Conservation (phyloP, 92 coral and sea anemone species). For the Parazoanthus swiftii region DNA sequence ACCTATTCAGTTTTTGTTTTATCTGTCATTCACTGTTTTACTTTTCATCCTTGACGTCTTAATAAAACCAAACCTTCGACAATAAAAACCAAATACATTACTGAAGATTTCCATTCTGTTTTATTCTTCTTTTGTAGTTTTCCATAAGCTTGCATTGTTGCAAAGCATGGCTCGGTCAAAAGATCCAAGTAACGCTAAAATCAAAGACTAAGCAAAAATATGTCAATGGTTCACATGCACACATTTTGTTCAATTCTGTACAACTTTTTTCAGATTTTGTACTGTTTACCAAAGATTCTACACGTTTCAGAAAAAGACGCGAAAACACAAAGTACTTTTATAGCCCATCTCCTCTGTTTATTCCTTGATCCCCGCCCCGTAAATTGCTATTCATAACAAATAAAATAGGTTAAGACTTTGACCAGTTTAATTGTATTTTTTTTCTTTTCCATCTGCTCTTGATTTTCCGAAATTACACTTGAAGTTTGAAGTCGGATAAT, state of each 20-base stretch:
- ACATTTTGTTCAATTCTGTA: neutral
- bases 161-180: constrained; percentile 35
- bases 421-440: neutral
- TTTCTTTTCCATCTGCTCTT: constrained; percentile 5
- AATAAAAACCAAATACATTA: constrained; percentile 32
- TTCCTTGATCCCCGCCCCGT: neutral
- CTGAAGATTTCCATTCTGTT: constrained; percentile 29
- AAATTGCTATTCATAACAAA: constrained; percentile 9
- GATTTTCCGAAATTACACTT: neutral
- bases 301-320: neutral
- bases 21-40: constrained; percentile 25
- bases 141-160: constrained; percentile 34
- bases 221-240: neutral
- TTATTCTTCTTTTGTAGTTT: constrained; percentile 24
- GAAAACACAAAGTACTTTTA: neutral
- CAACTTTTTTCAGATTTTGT: neutral
- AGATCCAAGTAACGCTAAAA: constrained; percentile 5
- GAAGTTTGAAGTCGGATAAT: constrained; percentile 3
- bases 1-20: constrained; percentile 16
- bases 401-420: neutral
- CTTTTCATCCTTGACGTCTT: constrained; percentile 24
- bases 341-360: neutral
- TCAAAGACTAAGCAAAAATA: neutral
- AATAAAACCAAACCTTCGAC: constrained; percentile 26
- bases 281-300: neutral